phyloP scores from a whole-genome alignment of 2,797 vertebrate species.

The Amphiprion clarkii region DNA sequence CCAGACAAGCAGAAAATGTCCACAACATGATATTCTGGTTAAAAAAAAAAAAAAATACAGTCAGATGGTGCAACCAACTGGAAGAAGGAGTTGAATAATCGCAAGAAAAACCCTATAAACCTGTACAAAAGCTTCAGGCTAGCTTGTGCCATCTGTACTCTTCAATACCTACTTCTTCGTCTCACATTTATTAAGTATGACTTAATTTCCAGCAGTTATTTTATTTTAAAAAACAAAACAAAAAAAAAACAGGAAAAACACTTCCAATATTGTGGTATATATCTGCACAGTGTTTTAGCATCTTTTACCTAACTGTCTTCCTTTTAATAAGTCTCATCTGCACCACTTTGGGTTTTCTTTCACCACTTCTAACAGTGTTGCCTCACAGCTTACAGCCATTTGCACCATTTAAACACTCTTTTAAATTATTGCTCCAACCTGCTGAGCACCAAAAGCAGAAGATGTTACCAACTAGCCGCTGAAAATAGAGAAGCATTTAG shows the following conservation, averaged over 20 bases:
- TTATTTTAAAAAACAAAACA: background rate
- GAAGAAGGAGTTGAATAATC: background rate
- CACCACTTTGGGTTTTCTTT: too few species aligned
- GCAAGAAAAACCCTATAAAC: background rate
- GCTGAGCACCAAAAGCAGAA: too few species aligned
- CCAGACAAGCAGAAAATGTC: slow-evolving; percentile 23
- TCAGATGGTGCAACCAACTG: background rate
- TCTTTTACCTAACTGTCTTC: background rate
- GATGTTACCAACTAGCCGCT: too few species aligned
- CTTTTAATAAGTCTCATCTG: background rate
- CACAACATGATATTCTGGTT: slow-evolving; percentile 10
- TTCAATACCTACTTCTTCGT: background rate
- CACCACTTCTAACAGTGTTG: too few species aligned
- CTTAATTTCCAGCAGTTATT: background rate
- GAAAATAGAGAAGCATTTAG: too few species aligned
- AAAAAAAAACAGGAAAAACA: background rate
- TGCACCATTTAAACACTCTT: too few species aligned
- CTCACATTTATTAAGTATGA: background rate
- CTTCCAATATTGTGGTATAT: background rate
- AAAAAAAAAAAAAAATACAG: slow-evolving; percentile 4
- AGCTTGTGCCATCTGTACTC: background rate
- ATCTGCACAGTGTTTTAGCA: background rate
- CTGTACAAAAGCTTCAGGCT: background rate
- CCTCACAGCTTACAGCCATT: too few species aligned
- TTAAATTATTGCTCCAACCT: too few species aligned